Base-by-base conservation (phyloP, 2,113 vertebrate species). In the Toxotes chatareus region DNA sequence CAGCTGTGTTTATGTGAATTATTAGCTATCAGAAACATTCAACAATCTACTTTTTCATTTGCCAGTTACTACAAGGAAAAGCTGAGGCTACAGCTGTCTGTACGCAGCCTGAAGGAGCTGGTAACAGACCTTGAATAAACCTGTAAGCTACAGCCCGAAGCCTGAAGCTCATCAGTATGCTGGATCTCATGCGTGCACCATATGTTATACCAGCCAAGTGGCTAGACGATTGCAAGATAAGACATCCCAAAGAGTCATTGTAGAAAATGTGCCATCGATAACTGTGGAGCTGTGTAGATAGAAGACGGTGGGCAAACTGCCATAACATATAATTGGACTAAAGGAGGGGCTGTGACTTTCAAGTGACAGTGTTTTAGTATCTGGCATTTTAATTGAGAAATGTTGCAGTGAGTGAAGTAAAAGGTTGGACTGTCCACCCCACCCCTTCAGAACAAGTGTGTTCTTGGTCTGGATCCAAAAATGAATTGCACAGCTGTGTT, bases 321-420 rank as follows among this genome's bases (percentile, higher is more conserved):
- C 84, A 85, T 19, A 38, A 77, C 31, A 62, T 62, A 42, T 77
- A 84, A 90, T 62, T 76, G 71, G 59, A 69, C 60, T 49, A 65
- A 79, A 63, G 70, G 32, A 73, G 57, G 64, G 64, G 12, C 42
- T 0, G 14, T 84, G 86, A 89, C 88, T 87, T 90, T 88, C 38
- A 83, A 78, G 61, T 64, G 72, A 79, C 80, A 80, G 78, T 4
- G 34, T 72, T 84, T 76, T 60, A 85, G 38, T n/a, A 10, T 44
- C 62, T 21, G 56, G 62, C 51, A 66, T 63, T 77, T 72, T 80
- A 84, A 87, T 40, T 65, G 74, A 40, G 42, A 75, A 84, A 83
- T 44, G 76, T 55, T 85, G 57, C 53, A 47, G 23, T 21, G 82
- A 66, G 53, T 65, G 55, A 75, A 84, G 32, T 47, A 67, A 82